phyloP scores from a whole-genome alignment of 2,888 invertebrate genomes.

The Strigamia transsilvanica region DNA sequence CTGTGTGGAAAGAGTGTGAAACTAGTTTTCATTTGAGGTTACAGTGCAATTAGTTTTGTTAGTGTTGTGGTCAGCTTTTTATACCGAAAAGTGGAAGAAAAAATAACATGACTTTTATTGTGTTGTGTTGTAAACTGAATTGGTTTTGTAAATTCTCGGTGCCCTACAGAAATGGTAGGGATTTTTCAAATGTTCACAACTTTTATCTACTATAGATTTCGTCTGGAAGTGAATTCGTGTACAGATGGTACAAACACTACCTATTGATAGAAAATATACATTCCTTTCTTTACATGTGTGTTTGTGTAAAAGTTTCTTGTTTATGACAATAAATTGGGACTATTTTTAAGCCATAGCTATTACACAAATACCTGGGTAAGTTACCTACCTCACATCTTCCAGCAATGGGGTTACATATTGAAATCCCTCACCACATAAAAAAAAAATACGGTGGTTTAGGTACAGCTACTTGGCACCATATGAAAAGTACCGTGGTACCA shows the following conservation, averaged over 20 bases:
- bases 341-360: neutral
- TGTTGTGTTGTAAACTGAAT: neutral
- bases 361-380: neutral
- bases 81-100: neutral
- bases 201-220: neutral
- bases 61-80: neutral
- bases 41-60: constrained; percentile 13
- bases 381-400: constrained; percentile 76
- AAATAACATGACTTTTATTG: neutral
- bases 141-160: neutral
- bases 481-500: too few species aligned
- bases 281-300: neutral
- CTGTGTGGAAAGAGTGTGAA: neutral
- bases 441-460: too few species aligned
- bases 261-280: constrained; percentile 9
- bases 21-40: neutral
- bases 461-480: too few species aligned
- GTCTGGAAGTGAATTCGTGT: neutral
- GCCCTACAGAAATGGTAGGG: neutral
- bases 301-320: constrained; percentile 25
- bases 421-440: constrained; percentile 99
- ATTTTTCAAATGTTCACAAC: neutral
- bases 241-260: constrained; percentile 1
- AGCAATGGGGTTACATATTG: constrained; percentile 99
- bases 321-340: constrained; percentile 4